Base-by-base conservation (phyloP, 1,140 invertebrate species). In the Anastrepha obliqua region DNA sequence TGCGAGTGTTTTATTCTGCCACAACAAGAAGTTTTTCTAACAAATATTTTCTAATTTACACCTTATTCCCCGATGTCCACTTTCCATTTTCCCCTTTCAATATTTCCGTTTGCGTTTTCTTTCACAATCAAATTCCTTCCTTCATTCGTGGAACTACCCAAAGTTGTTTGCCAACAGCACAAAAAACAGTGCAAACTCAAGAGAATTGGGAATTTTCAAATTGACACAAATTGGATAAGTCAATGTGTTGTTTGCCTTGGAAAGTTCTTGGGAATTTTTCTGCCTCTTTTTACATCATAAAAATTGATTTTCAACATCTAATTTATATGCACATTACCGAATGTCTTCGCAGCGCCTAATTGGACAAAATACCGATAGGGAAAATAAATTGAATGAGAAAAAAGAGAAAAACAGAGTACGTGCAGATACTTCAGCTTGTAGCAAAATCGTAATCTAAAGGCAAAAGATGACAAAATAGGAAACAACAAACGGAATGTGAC, bases 311-410 rank as follows among this genome's bases (percentile, higher is more conserved):
- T 7, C 67, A 74, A 44, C 67, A 74, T 42, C 39, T 47, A 13
- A 42, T 47, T 81, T 55, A 81, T 81, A 55, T n/a, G 47, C 74
- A 58, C 47, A 55, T 81, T 55, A 81, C 20, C 51, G 47, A 81
- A 81, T 81, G 74, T 55, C 74, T 55, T n/a, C 47, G 47, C 20
- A 55, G n/a, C 6, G 74, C 13, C 47, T 81, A 81, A 81, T 81
- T 81, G 74, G 74, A 81, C 74, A n/a, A 74, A 58, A 81, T 81
- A 9, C 47, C 74, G 51, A 81, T 51, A 55, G 67, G 44, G 67
- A 8, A 47, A 62, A 62, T 15, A 74, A 17, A 74, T 13, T 15
- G 44, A 17, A 74, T 13, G 9, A n/a, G 13, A 4, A 62, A 17
- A 62, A 62, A 62, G 5, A 62, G 67, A 47, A 74, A 74, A 17